Base-by-base conservation (phyloP, 2,113 vertebrate species). In the Poecile atricapillus region DNA sequence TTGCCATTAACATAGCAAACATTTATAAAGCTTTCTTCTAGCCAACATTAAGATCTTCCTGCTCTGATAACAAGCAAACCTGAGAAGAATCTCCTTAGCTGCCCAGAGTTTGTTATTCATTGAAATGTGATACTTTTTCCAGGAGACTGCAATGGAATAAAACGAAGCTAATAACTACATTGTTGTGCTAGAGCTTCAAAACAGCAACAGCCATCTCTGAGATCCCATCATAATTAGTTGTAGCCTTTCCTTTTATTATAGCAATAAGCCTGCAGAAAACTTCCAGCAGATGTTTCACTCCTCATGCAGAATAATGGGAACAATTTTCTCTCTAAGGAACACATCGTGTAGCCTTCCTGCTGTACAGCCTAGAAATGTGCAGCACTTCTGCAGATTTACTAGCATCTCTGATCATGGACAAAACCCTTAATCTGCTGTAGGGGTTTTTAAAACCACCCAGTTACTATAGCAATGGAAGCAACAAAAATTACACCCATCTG, bases 401-500 rank as follows among this genome's bases (percentile, higher is more conserved):
- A 52, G 50, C 1, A 1, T 75, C 24, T 70, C 71, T 81, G 52
- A 64, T 67, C 28, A 64, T 18, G 47, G 90, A 83, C 77, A 43
- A 70, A 44, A 78, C 33, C 33, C 81, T 77, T 67, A 64, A 89
- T 81, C 70, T 46, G 7, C 55, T 67, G 44, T 33, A 75, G 49
- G 62, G 53, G 25, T 81, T 93, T 91, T 81, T 33, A 85, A 89
- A 94, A 59, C 9, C 59, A 76, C 4, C 4, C 49, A 68, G 83
- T 89, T 92, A 83, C 93, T 84, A 87, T 43, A 65, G 91, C 41
- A 95, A 90, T 56, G 62, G 58, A 70, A 78, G 39, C 50, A 93
- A 82, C 89, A 89, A 96, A 90, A 94, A 83, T 68, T 52, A 87
- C 28, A 50, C 52, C 89, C 79, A 95, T 89, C 76, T 90, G 96